Percentiles rank a stretch among this genome's conserved stretches.
Conservation (phyloP, 2,113 vertebrate genomes). For the Cyanoderma ruficeps region DNA sequence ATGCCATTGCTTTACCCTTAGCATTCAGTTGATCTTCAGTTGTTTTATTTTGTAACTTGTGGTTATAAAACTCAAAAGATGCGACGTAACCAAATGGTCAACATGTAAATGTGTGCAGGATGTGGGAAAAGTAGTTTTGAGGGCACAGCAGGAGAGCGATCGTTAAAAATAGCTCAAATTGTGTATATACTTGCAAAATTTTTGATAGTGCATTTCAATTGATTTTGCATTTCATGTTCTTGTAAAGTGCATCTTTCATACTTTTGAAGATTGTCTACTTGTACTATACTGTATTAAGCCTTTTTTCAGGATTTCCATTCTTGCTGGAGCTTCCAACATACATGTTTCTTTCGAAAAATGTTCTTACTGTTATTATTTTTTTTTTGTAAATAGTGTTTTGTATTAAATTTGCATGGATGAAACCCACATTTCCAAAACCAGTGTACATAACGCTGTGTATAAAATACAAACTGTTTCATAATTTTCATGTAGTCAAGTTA, state of each 20-base stretch:
- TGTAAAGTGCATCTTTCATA: constrained; percentile 35
- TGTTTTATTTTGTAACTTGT: neutral
- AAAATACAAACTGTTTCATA: constrained; percentile 81
- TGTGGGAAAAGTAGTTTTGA: neutral
- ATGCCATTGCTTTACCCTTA: neutral
- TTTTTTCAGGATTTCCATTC: constrained; percentile 51
- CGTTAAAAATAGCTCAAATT: neutral
- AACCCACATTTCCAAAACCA: constrained; percentile 48
- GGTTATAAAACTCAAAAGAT: neutral
- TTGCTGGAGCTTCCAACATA: constrained; percentile 69
- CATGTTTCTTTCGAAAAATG: constrained; percentile 47
- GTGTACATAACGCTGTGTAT: constrained; percentile 86
- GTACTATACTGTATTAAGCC: constrained; percentile 45
- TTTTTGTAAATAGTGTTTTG: constrained; percentile 77
- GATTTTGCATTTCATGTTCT: constrained; percentile 27
- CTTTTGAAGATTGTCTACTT: constrained; percentile 18
- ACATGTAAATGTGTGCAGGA: neutral
- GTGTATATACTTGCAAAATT: constrained; percentile 42
- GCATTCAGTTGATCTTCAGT: neutral
- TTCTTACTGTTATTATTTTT: neutral
- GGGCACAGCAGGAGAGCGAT: neutral
- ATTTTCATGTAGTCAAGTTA: constrained; percentile 38
- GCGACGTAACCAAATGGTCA: neutral
- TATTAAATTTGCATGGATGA: constrained; percentile 84
- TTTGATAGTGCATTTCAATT: constrained; percentile 39